Conservation (phyloP, 2,888 invertebrate species). For the Geotrupes spiniger region DNA sequence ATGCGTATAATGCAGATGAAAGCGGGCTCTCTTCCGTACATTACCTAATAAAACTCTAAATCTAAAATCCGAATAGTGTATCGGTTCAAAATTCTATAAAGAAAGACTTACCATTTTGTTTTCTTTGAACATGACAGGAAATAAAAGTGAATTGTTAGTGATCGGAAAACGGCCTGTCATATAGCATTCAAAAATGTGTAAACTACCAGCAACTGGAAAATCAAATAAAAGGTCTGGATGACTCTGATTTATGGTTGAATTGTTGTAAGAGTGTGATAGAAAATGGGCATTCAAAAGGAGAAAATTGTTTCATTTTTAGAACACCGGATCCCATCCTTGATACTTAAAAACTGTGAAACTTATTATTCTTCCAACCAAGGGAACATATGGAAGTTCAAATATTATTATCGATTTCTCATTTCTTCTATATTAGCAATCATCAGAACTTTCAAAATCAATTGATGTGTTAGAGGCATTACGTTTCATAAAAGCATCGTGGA, state of each 20-base stretch:
- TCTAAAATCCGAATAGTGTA: conserved; percentile 32
- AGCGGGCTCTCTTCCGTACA: conserved; percentile 34
- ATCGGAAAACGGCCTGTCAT: neutral
- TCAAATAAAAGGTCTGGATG: neutral
- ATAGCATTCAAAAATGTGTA: neutral
- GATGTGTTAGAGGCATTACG: too few species aligned
- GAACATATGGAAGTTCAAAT: neutral
- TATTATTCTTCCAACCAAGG: neutral
- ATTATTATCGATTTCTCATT: neutral
- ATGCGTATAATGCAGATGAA: conserved; percentile 32
- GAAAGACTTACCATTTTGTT: conserved; percentile 32
- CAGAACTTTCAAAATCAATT: too few species aligned
- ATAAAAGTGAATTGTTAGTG: neutral
- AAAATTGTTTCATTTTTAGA: neutral
- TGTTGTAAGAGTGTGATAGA: neutral
- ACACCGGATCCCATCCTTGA: neutral
- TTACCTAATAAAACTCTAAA: conserved; percentile 33
- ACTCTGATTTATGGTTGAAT: neutral
- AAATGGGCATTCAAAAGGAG: neutral
- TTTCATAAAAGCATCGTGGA: too few species aligned
- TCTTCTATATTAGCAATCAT: too few species aligned
- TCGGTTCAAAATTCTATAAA: conserved; percentile 34
- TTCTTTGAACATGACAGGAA: conserved; percentile 25
- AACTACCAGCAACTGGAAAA: neutral
- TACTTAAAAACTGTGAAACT: neutral